phyloP scores from a whole-genome alignment of 1,140 invertebrate genomes.

The Carposina sasakii region DNA sequence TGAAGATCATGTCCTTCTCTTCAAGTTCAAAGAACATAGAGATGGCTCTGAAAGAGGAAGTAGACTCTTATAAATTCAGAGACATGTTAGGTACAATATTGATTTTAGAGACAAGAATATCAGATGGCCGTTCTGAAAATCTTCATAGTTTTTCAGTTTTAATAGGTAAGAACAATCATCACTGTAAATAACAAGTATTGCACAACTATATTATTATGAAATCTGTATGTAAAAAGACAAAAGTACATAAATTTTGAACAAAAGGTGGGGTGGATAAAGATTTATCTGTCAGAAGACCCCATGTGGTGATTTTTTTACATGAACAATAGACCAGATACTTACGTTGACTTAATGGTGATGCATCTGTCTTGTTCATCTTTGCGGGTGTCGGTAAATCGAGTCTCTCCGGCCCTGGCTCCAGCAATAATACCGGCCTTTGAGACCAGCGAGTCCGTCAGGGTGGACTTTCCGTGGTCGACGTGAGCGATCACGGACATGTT shows the following conservation, averaged over 20 bases:
- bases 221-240: neutral
- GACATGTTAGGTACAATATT: neutral
- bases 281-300: too few relatives aligned
- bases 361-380: conserved; percentile 98
- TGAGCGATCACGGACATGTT: conserved; percentile 99
- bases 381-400: conserved; percentile 96
- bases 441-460: conserved; percentile 96
- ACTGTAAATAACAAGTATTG: conserved; percentile 11
- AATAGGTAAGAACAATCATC: conserved; percentile 69
- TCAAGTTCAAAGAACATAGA: conserved; percentile 96
- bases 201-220: neutral
- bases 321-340: too few relatives aligned
- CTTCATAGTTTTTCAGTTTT: conserved; percentile 55
- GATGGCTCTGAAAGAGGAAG: conserved; percentile 84
- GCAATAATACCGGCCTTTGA: conserved; percentile 99
- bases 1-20: conserved; percentile 92
- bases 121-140: conserved; percentile 71
- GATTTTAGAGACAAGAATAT: neutral
- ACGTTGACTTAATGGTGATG: conserved; percentile 99
- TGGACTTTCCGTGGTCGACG: conserved; percentile 99
- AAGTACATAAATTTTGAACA: neutral
- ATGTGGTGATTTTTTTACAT: conserved; percentile 28
- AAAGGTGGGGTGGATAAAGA: neutral
- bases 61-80: neutral
- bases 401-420: conserved; percentile 95